These are phyloP conservation scores for Exocentrus adspersus DNA, from an alignment of 2,888 invertebrate species.

Conservation along the genomic window DNA sequence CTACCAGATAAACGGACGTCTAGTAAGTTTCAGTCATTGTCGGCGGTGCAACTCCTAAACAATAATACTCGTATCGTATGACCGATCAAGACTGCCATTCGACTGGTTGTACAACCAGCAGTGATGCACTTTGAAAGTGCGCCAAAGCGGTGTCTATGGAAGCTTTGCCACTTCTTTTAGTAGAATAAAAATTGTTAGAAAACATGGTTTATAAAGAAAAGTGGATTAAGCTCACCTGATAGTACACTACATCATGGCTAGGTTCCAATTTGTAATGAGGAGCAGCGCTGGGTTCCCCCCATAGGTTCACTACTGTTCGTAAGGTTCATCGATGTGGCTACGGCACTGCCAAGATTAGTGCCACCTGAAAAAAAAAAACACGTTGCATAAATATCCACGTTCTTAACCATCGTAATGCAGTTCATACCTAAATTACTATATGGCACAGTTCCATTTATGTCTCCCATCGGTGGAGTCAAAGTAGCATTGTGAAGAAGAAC, in stretches of 20 bases:
- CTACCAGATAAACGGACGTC: too few species aligned
- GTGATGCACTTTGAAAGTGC: too few species aligned
- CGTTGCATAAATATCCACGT: background rate
- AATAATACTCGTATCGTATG: too few species aligned
- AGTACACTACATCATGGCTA: conserved; percentile 81
- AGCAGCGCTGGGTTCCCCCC: conserved; percentile 67
- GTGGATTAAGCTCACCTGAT: conserved; percentile 71
- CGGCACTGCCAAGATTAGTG: conserved; percentile 77
- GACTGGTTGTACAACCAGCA: too few species aligned
- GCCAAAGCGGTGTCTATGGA: too few species aligned
- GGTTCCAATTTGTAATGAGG: conserved; percentile 76
- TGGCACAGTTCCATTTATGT: conserved; percentile 68
- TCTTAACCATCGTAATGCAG: background rate
- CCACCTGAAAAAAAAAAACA: conserved; percentile 65
- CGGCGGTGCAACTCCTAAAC: too few species aligned
- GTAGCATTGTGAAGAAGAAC: conserved; percentile 76
- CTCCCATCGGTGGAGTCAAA: conserved; percentile 70
- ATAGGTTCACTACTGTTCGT: conserved; percentile 79
- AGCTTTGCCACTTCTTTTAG: too few species aligned
- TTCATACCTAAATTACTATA: conserved; percentile 61
- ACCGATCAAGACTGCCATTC: too few species aligned
- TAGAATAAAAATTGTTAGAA: too few species aligned
- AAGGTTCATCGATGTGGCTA: conserved; percentile 81
- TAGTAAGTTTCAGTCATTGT: too few species aligned
- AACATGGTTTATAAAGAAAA: too few species aligned